Conservation (phyloP, 2,797 vertebrate genomes). For the Halcyon smyrnensis region DNA sequence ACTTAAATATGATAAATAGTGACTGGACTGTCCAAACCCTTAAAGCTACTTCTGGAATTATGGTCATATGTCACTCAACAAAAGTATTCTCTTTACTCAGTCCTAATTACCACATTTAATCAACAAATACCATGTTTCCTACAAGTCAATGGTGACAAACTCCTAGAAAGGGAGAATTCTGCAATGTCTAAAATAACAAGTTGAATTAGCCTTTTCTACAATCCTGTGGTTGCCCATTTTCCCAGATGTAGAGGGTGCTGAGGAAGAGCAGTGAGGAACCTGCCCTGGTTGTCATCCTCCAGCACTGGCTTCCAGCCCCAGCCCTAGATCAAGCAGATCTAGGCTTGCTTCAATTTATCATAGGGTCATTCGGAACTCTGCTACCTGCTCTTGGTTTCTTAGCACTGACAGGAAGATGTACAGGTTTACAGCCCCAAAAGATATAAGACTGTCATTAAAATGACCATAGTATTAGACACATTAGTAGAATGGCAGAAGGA, state of each 20-base stretch:
- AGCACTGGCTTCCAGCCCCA: background rate
- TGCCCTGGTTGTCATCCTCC: background rate
- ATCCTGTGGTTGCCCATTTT: background rate
- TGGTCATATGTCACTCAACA: background rate
- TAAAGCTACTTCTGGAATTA: background rate
- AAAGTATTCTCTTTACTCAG: background rate
- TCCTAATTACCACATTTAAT: background rate
- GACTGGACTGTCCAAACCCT: background rate
- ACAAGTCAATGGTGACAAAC: background rate
- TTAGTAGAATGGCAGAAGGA: background rate
- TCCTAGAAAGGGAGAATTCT: background rate
- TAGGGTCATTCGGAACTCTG: background rate
- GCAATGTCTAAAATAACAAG: background rate
- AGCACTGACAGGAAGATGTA: background rate
- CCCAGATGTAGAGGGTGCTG: background rate
- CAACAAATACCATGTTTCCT: background rate
- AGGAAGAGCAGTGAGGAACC: background rate
- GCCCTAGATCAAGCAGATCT: background rate
- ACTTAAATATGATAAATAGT: background rate
- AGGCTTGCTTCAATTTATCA: background rate
- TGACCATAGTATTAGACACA: background rate
- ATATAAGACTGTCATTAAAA: conserved; percentile 26
- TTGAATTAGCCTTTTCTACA: background rate
- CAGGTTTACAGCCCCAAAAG: background rate
- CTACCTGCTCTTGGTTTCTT: background rate